Conservation (phyloP, 2,888 invertebrate genomes). For the Cacoxenus indagator region DNA sequence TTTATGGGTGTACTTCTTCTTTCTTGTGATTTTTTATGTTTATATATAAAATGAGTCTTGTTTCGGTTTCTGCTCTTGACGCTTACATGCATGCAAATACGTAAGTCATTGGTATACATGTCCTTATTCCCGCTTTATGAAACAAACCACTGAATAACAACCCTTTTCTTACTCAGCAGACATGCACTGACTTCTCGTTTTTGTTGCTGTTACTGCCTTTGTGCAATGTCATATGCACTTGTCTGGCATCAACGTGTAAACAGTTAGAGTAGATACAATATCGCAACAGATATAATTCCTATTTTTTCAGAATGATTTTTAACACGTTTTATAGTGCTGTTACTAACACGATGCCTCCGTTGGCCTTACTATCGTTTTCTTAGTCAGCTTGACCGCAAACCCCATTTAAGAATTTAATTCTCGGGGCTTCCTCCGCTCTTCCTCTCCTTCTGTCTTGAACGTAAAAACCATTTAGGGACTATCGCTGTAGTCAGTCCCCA, state of each 20-base stretch:
- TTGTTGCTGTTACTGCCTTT: background rate
- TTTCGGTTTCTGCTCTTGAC: background rate
- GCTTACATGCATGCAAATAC: background rate
- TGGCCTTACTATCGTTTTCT: too few species aligned
- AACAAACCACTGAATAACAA: too few species aligned
- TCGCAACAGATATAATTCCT: background rate
- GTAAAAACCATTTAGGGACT: too few species aligned
- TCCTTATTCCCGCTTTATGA: background rate
- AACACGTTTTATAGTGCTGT: background rate
- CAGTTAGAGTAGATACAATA: background rate
- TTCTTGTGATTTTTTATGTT: background rate
- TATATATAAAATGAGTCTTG: constrained; percentile 4
- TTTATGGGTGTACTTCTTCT: background rate
- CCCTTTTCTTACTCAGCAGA: background rate
- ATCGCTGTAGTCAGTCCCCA: too few species aligned
- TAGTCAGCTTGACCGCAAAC: too few species aligned
- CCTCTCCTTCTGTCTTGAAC: too few species aligned
- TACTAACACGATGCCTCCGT: too few species aligned
- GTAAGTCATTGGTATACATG: background rate
- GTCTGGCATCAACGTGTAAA: background rate
- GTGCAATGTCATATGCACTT: background rate
- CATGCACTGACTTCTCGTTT: background rate
- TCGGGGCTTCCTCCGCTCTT: too few species aligned
- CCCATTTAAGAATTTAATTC: too few species aligned
- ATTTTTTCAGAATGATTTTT: background rate